Base-by-base conservation (phyloP, 1,140 invertebrate genomes). In the Drosophila mauritiana region DNA sequence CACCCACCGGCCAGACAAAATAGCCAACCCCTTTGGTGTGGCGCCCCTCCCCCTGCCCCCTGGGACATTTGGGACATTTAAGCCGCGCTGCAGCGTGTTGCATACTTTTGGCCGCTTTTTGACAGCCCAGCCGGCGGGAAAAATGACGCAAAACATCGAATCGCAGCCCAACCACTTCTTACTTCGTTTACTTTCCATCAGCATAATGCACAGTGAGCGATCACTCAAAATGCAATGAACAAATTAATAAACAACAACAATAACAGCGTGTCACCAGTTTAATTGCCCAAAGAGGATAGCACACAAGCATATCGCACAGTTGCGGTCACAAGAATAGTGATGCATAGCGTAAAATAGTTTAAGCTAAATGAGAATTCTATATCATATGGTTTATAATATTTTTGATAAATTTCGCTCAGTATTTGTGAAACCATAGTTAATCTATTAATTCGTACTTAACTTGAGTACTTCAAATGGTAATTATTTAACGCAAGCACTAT, bases 201-300 rank as follows among this genome's bases (percentile, higher is more conserved):
- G 62, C 54, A 76, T 76, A 67, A 76, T 75, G 55, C 45, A 58
- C 43, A 56, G 20, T 17, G 22, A 27, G 57, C 34, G 40, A 70
- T 70, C 73, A 80, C 80, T 80, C 84, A 74, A 85, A 85, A 84
- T 70, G 51, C 77, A 84, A 80, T 84, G 75, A 84, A 73, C 76
- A 84, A 84, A 80, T 84, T 84, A 83, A 80, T 77, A 78, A 80
- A 59, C 67, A 80, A 56, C 43, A 70, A 76, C 43, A 68, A 48
- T 43, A 55, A 42, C 43, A 36, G n/a, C 43, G 61, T 76, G 49
- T 77, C 63, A 69, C 49, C 75, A 49, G 48, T 78, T 78, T 78
- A 78, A 77, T 77, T 69, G 74, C 13, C 55, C 67, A 69, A 77
- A 68, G 54, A 22, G 62, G 49, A 8, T 59, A 39, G 37, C 20